These are phyloP conservation scores for Progne subis DNA, from an alignment of 2,113 vertebrate genomes.

Conservation along the genomic window DNA sequence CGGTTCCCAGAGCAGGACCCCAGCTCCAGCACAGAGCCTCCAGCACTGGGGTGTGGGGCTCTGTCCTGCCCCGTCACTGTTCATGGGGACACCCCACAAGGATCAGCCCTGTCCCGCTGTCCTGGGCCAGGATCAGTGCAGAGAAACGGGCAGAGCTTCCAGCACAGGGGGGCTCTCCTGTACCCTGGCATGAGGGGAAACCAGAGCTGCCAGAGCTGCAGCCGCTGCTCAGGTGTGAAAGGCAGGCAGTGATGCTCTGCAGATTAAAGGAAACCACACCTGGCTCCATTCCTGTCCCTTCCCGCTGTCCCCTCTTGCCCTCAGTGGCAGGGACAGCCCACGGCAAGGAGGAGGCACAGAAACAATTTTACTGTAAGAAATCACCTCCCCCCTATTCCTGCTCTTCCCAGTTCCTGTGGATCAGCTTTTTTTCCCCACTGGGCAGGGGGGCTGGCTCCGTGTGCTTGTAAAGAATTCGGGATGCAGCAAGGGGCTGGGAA, in stretches of 20 bases:
- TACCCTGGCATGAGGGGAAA: not conserved
- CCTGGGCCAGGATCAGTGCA: not conserved
- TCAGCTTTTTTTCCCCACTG: not conserved
- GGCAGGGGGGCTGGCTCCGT: not conserved
- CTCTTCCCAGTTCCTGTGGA: fast-evolving
- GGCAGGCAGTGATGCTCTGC: not conserved
- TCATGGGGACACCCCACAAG: not conserved
- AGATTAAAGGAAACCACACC: conserved; percentile 9
- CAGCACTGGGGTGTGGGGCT: not conserved
- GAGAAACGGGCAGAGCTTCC: not conserved
- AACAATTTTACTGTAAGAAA: not conserved
- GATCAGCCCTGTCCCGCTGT: not conserved
- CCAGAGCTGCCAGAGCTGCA: not conserved
- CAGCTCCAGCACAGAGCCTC: not conserved
- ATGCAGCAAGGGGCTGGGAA: fast-evolving
- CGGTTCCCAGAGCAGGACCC: not conserved
- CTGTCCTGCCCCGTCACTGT: fast-evolving
- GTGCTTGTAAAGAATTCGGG: fast-evolving
- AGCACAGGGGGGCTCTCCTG: not conserved
- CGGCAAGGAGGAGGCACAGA: not conserved
- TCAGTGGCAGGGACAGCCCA: not conserved
- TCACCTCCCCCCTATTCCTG: not conserved
- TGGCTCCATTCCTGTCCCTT: not conserved
- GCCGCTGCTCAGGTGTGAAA: conserved; percentile 12
- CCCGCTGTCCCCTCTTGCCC: not conserved